These are phyloP conservation scores for Cantharis flavilabris DNA, from an alignment of 2,888 invertebrate genomes.

Conservation along the genomic window DNA sequence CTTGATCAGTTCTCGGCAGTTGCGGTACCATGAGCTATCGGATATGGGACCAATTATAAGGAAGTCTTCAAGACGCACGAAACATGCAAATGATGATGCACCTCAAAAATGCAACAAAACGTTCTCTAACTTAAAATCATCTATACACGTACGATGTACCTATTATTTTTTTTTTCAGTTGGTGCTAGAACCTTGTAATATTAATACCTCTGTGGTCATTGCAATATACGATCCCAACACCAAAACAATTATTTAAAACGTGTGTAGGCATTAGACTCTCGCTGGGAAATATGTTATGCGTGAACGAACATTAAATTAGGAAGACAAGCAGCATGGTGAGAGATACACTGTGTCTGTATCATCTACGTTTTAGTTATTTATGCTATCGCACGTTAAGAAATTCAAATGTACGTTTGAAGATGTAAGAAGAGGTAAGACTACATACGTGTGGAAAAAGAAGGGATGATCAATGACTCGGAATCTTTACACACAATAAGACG, in stretches of 20 bases:
- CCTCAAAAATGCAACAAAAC: slow-evolving; percentile 9
- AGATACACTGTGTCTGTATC: slow-evolving; percentile 43
- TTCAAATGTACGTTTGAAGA: neutral
- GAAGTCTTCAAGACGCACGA: slow-evolving; percentile 13
- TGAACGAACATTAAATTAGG: slow-evolving; percentile 53
- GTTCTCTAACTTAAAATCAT: neutral
- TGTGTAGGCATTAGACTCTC: slow-evolving; percentile 51
- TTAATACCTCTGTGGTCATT: slow-evolving; percentile 34
- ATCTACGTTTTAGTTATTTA: slow-evolving; percentile 36
- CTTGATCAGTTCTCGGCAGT: slow-evolving; percentile 42
- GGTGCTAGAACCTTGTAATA: slow-evolving; percentile 12
- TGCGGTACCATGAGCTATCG: slow-evolving; percentile 32
- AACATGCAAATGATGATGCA: slow-evolving; percentile 18
- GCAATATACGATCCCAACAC: slow-evolving; percentile 40
- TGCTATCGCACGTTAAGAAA: slow-evolving; percentile 29
- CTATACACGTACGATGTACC: neutral
- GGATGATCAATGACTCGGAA: slow-evolving; percentile 53
- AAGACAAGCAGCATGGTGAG: slow-evolving; percentile 50
- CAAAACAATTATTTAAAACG: slow-evolving; percentile 51
- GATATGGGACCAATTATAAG: slow-evolving; percentile 34
- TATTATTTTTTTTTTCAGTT: neutral
- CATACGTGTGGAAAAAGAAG: slow-evolving; percentile 36
- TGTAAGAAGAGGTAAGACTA: slow-evolving; percentile 25
- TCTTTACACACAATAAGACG: slow-evolving; percentile 49
- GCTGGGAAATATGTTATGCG: slow-evolving; percentile 51